Evolutionary conservation across 2,797 vertebrate species (phyloP).

Genomic region (Carapus acus): DNA sequence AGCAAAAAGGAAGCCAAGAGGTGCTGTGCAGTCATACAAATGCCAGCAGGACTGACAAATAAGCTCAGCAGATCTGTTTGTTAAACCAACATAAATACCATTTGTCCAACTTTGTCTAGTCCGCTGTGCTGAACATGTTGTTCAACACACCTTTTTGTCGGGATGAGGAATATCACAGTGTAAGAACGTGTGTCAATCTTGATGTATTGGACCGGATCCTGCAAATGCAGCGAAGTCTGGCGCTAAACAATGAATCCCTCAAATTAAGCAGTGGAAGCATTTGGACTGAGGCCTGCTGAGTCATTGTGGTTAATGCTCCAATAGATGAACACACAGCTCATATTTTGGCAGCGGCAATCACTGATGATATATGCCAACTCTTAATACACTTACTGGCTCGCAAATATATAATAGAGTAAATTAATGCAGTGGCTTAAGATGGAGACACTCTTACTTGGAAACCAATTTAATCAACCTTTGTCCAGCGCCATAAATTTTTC

Average conservation of each 20-base stretch:
- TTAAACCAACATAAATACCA: background rate
- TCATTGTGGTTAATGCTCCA: constrained; percentile 54
- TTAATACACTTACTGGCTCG: constrained; percentile 70
- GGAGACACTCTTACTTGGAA: constrained; percentile 68
- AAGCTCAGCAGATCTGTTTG: background rate
- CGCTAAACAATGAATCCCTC: constrained; percentile 31
- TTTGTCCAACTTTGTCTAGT: constrained; percentile 13
- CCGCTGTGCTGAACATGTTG: constrained; percentile 9
- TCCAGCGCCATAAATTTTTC: constrained; percentile 59
- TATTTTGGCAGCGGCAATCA: constrained; percentile 59
- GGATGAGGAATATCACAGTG: background rate
- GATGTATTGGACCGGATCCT: constrained; percentile 2
- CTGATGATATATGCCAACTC: constrained; percentile 68
- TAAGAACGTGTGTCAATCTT: constrained; percentile 6
- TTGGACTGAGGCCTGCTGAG: constrained; percentile 40
- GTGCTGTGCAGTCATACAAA: no score
- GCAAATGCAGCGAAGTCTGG: constrained; percentile 5
- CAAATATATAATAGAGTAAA: constrained; percentile 69
- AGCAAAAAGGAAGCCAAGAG: background rate
- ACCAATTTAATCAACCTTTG: constrained; percentile 74
- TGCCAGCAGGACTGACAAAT: no score
- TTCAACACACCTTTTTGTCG: constrained; percentile 6
- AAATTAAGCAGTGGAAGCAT: constrained; percentile 39
- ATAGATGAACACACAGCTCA: constrained; percentile 44
- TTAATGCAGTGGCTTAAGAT: constrained; percentile 66